These are phyloP conservation scores for Drosophila colorata DNA, from an alignment of 2,888 invertebrate genomes.

Conservation along the genomic window DNA sequence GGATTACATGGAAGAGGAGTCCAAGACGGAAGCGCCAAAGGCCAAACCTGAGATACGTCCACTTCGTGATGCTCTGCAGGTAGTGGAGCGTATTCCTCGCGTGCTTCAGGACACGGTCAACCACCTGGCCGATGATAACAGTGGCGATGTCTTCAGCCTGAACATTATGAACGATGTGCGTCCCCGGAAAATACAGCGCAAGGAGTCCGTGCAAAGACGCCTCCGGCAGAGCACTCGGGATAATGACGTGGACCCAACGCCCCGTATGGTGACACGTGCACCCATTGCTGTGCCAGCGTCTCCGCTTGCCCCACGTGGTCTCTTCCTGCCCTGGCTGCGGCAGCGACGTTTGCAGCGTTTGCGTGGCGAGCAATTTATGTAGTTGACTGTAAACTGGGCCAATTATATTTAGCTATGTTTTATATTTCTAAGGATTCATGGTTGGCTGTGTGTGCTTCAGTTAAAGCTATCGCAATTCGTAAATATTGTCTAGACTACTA, in stretches of 20 bases:
- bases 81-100: slow-evolving; percentile 66
- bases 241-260: slow-evolving; percentile 8
- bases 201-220: slow-evolving; percentile 31
- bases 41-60: slow-evolving; percentile 58
- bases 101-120: slow-evolving; percentile 71
- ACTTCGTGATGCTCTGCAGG: slow-evolving; percentile 65
- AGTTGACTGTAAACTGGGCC: not conserved
- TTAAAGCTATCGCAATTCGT: not conserved
- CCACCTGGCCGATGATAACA: slow-evolving; percentile 58
- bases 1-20: slow-evolving; percentile 34
- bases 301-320: slow-evolving; percentile 29
- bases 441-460: slow-evolving; percentile 4
- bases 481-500: not conserved
- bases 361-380: slow-evolving; percentile 13
- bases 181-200: slow-evolving; percentile 38
- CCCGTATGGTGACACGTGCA: slow-evolving; percentile 30
- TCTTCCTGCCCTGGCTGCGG: slow-evolving; percentile 64
- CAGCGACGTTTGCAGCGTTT: slow-evolving; percentile 59
- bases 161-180: slow-evolving; percentile 65
- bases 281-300: slow-evolving; percentile 29
- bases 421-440: slow-evolving; percentile 50
- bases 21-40: slow-evolving; percentile 2
- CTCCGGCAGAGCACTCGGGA: slow-evolving; percentile 1
- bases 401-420: slow-evolving; percentile 22
- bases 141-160: slow-evolving; percentile 65